phyloP scores from a whole-genome alignment of 2,888 invertebrate genomes.

The Hirtodrosophila histrioides region DNA sequence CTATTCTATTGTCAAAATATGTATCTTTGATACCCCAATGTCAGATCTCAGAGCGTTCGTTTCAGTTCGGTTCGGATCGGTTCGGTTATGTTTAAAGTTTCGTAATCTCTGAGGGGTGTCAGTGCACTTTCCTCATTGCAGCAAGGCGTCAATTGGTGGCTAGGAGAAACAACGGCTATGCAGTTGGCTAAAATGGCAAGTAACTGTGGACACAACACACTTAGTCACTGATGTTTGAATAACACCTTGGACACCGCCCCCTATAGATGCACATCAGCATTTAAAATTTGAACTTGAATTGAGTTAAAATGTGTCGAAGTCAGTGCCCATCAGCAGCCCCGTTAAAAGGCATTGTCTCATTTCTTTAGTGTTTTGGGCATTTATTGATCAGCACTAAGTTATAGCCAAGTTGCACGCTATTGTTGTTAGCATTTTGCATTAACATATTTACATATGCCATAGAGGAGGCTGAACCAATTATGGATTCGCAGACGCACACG shows the following conservation, averaged over 20 bases:
- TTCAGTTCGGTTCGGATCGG: too few relatives aligned
- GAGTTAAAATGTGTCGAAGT: slow-evolving; percentile 10
- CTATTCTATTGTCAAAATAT: slow-evolving; percentile 2
- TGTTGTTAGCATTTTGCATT: slow-evolving; percentile 63
- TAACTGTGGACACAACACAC: slow-evolving; percentile 12
- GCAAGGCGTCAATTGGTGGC: slow-evolving; percentile 38
- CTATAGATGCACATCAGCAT: neutral
- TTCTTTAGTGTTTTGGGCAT: slow-evolving; percentile 34
- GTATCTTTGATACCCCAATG: neutral
- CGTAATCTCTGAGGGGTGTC: slow-evolving; percentile 20
- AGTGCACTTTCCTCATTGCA: slow-evolving; percentile 29
- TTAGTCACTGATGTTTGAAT: slow-evolving; percentile 11
- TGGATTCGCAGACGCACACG: slow-evolving; percentile 32
- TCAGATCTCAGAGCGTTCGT: neutral
- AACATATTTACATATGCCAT: slow-evolving; percentile 51
- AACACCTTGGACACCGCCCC: slow-evolving; percentile 13
- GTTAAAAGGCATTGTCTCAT: neutral
- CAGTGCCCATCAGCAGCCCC: slow-evolving; percentile 2
- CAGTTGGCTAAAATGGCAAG: slow-evolving; percentile 37
- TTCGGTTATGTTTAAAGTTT: neutral
- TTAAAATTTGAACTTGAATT: slow-evolving; percentile 7
- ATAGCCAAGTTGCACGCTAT: slow-evolving; percentile 57
- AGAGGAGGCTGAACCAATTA: slow-evolving; percentile 48
- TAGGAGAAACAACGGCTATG: slow-evolving; percentile 21
- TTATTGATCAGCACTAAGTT: slow-evolving; percentile 54